Evolutionary conservation across 1,140 invertebrate genomes (phyloP).

Genomic region (Eurytemora carolleeae): DNA sequence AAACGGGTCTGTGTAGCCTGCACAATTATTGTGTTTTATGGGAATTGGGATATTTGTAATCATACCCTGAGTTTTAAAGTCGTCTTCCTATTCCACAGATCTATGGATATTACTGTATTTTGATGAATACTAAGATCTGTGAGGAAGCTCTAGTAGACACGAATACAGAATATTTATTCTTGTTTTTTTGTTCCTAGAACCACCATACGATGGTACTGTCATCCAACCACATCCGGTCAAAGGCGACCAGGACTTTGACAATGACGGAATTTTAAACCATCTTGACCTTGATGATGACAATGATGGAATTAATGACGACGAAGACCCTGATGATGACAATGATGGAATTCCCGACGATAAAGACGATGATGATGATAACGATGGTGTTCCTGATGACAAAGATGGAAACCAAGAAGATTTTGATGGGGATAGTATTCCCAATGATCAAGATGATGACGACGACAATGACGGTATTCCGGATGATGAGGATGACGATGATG

Average conservation of each 20-base stretch:
- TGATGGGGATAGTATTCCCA: neutral
- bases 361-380: constrained; percentile 15
- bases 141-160: too few species aligned
- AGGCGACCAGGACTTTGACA: constrained; percentile 8
- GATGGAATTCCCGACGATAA: constrained; percentile 10
- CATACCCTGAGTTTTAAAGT: too few species aligned
- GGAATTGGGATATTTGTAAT: too few species aligned
- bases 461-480: constrained; percentile 15
- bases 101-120: too few species aligned
- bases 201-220: neutral
- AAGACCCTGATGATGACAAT: constrained; percentile 14
- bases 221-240: neutral
- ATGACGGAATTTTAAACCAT: constrained; percentile 6
- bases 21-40: too few species aligned
- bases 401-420: constrained; percentile 4
- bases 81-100: too few species aligned
- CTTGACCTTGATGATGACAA: constrained; percentile 15
- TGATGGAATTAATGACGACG: constrained; percentile 10
- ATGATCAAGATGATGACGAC: constrained; percentile 5
- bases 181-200: too few species aligned
- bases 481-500: constrained; percentile 13
- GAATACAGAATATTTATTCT: too few species aligned
- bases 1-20: too few species aligned
- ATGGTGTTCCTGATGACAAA: constrained; percentile 5
- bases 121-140: too few species aligned